Evolutionary conservation across 1,140 invertebrate genomes (phyloP).

Genomic region (Drosophila bocki): DNA sequence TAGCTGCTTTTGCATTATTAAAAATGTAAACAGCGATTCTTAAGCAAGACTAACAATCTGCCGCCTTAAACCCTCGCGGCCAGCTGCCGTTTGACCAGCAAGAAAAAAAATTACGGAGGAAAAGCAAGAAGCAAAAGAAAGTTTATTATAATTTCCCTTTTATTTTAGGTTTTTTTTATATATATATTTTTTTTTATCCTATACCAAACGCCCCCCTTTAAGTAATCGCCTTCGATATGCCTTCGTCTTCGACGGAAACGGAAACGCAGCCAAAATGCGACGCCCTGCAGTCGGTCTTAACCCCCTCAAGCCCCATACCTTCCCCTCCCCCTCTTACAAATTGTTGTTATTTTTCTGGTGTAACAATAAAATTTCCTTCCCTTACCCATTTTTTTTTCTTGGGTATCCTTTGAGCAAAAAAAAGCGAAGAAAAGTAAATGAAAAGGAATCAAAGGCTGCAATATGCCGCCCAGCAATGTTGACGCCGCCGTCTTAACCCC

Average conservation of each 20-base stretch:
- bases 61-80: slow-evolving; percentile 2
- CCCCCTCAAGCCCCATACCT: not conserved
- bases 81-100: slow-evolving; percentile 58
- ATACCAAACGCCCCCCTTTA: not conserved
- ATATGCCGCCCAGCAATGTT: slow-evolving; percentile 68
- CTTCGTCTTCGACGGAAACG: slow-evolving; percentile 70
- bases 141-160: slow-evolving; percentile 74
- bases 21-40: slow-evolving; percentile 70
- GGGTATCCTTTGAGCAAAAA: slow-evolving; percentile 30
- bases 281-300: slow-evolving; percentile 55
- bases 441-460: slow-evolving; percentile 77
- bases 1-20: slow-evolving; percentile 70
- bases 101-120: slow-evolving; percentile 10
- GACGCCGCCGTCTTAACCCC: slow-evolving; percentile 45
- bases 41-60: slow-evolving; percentile 33
- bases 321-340: not conserved
- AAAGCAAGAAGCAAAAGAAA: slow-evolving; percentile 30
- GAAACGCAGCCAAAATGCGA: slow-evolving; percentile 81
- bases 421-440: slow-evolving; percentile 48
- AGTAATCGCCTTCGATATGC: slow-evolving; percentile 70
- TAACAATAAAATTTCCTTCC: slow-evolving; percentile 75
- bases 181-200: too few relatives aligned
- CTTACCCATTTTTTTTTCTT: slow-evolving; percentile 23
- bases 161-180: slow-evolving; percentile 24
- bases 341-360: slow-evolving; percentile 81